Evolutionary conservation across 2,113 vertebrate species (phyloP), one percentile per base, ranked within the genome.

Genomic region (Drymodes brunneopygia): DNA sequence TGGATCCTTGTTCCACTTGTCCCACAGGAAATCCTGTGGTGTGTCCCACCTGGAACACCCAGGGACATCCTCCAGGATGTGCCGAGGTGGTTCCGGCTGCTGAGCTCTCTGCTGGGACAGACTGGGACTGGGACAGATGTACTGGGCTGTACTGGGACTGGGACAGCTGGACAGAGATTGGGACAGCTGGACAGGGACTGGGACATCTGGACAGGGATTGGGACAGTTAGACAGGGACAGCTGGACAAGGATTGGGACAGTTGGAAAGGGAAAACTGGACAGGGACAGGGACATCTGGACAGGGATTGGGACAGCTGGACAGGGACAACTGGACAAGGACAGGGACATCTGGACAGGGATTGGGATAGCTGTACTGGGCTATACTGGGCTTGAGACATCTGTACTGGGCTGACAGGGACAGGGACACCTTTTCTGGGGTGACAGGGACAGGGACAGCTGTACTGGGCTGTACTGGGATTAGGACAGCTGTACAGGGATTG

Each of bases 201-300:
- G 44, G 23, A 47, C 44, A 66, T 1, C 23, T 48, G 65, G 6
- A 42, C 65, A 25, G 36, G 38, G 44, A 29, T 20, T 7, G 22
- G 62, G 6, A 12, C n/a, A n/a, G n/a, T n/a, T n/a, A n/a, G n/a
- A n/a, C 8, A 15, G 33, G 54, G n/a, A 57, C 3, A 57, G 28
- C 20, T 57, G 21, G 12, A 33, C 25, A 2, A 24, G 45, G 6
- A 45, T 15, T 10, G 13, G 35, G 8, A 47, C 8, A 45, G n/a
- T n/a, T n/a, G n/a, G n/a, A n/a, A n/a, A n/a, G n/a, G n/a, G n/a
- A n/a, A n/a, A n/a, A n/a, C n/a, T n/a, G n/a, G n/a, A 61, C 15
- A 0, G 56, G n/a, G 7, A 12, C 1, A 9, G 35, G 28, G 33
- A 47, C 11, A 50, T 2, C 22, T 42, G 12, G 4, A 29, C 18